phyloP scores from a whole-genome alignment of 2,888 invertebrate genomes.

The Spodoptera picta region DNA sequence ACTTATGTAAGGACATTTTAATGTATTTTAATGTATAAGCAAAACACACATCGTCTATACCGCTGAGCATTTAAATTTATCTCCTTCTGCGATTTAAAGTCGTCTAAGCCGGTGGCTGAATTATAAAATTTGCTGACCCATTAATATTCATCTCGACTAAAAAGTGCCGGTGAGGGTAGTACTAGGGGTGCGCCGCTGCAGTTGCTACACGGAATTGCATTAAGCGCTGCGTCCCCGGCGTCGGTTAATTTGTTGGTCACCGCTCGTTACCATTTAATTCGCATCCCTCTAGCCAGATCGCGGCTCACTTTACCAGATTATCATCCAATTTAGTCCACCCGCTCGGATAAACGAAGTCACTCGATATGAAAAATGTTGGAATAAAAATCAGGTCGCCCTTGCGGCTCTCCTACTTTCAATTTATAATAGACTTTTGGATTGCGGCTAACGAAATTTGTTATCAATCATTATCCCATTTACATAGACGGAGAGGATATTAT shows the following conservation, averaged over 20 bases:
- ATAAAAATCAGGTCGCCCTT: conserved; percentile 52
- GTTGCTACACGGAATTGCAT: conserved; percentile 64
- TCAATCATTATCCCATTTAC: conserved; percentile 50
- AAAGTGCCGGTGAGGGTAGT: conserved; percentile 38
- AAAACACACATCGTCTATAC: neutral
- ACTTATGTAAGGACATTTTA: no score
- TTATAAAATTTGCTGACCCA: conserved; percentile 49
- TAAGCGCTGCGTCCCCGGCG: conserved; percentile 63
- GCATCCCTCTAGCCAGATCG: conserved; percentile 56
- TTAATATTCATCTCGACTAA: conserved; percentile 53
- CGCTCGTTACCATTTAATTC: conserved; percentile 74
- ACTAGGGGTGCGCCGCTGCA: conserved; percentile 31
- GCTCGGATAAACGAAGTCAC: conserved; percentile 57
- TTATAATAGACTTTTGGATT: conserved; percentile 53
- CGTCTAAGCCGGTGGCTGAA: conserved; percentile 33
- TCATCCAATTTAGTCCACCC: conserved; percentile 59
- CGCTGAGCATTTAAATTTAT: conserved; percentile 26
- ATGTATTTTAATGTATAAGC: no score
- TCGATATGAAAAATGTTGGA: conserved; percentile 57
- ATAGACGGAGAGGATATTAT: conserved; percentile 44
- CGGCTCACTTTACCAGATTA: conserved; percentile 60
- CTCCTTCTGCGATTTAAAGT: conserved; percentile 35
- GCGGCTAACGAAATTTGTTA: conserved; percentile 51
- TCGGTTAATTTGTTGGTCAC: conserved; percentile 75
- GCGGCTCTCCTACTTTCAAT: conserved; percentile 46